Evolutionary conservation across 2,113 vertebrate species (phyloP).

Genomic region (Pogona vitticeps): DNA sequence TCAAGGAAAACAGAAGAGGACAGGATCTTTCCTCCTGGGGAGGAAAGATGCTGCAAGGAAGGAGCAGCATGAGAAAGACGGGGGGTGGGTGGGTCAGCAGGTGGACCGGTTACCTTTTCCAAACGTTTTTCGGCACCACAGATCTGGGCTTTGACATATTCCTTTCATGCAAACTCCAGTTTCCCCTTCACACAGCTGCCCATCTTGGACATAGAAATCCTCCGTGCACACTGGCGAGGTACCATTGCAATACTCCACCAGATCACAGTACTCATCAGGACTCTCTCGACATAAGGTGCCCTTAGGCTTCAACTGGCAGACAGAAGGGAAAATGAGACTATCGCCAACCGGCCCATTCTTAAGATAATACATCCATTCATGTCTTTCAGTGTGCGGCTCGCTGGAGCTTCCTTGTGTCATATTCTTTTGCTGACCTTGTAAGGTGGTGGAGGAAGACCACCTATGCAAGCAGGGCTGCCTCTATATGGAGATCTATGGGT

Average conservation of each 20-base stretch:
- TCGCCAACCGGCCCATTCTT: not conserved
- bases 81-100: too few relatives aligned
- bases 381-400: not conserved
- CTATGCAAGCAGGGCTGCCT: too few relatives aligned
- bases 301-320: constrained; percentile 12
- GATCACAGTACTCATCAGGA: not conserved
- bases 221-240: constrained; percentile 23
- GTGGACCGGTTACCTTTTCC: not conserved
- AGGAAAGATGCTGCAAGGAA: not conserved
- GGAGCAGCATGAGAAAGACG: too few relatives aligned
- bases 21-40: not conserved
- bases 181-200: constrained; percentile 25
- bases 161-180: constrained; percentile 21
- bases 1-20: too few relatives aligned
- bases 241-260: constrained; percentile 50
- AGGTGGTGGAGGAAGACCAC: too few relatives aligned
- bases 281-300: constrained; percentile 9
- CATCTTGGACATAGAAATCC: constrained; percentile 34
- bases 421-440: too few relatives aligned
- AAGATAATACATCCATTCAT: not conserved
- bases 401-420: too few relatives aligned
- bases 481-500: too few relatives aligned
- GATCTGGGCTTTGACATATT: constrained; percentile 15
- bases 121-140: constrained; percentile 39
- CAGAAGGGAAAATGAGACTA: not conserved